These are phyloP conservation scores for Brenthis hecate DNA, from an alignment of 2,888 invertebrate species.

Conservation along the genomic window DNA sequence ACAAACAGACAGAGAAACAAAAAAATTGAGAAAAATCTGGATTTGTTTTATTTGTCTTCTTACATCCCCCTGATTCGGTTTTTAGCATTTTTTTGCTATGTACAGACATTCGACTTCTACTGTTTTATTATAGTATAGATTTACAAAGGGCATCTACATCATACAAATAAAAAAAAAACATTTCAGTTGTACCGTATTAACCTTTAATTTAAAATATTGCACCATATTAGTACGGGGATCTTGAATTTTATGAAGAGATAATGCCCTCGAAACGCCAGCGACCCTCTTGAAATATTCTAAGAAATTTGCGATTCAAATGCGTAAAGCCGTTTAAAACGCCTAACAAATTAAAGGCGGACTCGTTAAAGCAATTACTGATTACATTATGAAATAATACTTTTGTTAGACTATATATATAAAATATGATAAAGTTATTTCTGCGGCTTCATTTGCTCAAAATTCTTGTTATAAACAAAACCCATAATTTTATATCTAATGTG, in stretches of 20 bases:
- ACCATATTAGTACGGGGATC: conserved; percentile 73
- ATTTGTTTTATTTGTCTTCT: no score
- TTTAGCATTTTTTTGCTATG: no score
- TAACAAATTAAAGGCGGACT: conserved; percentile 82
- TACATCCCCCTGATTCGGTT: no score
- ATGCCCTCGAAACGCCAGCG: conserved; percentile 77
- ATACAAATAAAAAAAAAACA: conserved; percentile 3
- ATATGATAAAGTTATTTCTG: conserved; percentile 28
- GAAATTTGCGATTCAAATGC: conserved; percentile 83
- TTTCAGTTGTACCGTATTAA: conserved; percentile 41
- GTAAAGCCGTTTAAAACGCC: conserved; percentile 82
- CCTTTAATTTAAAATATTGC: conserved; percentile 69
- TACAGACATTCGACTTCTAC: no score
- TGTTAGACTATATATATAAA: conserved; percentile 35
- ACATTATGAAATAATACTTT: conserved; percentile 73
- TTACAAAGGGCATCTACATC: not conserved
- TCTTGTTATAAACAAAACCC: no score
- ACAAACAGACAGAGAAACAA: no score
- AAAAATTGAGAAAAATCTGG: no score
- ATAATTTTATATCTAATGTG: no score
- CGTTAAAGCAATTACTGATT: conserved; percentile 81
- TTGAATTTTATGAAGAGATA: conserved; percentile 82
- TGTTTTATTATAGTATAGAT: no score
- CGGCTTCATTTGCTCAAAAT: conserved; percentile 13
- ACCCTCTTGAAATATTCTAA: conserved; percentile 81